These are phyloP conservation scores for Murina feae DNA, from an alignment of 2,113 vertebrate species.

Conservation along the genomic window DNA sequence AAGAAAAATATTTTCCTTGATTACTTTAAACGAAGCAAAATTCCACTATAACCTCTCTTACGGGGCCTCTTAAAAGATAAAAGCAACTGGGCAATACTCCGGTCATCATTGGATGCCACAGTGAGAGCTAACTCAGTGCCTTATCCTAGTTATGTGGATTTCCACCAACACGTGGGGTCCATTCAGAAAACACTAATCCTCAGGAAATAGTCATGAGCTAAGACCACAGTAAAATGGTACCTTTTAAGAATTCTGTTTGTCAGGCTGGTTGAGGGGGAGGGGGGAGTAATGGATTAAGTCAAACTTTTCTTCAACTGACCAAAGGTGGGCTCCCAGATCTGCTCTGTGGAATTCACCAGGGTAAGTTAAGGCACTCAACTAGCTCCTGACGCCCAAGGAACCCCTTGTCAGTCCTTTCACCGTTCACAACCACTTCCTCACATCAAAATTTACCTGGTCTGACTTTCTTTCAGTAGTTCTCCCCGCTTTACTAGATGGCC, in stretches of 20 bases:
- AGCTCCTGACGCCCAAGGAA: background rate
- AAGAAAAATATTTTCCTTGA: slow-evolving; percentile 45
- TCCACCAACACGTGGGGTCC: background rate
- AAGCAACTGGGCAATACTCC: background rate
- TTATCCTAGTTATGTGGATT: background rate
- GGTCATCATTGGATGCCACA: background rate
- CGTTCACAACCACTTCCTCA: background rate
- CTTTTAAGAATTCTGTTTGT: slow-evolving; percentile 16
- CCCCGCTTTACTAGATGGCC: background rate
- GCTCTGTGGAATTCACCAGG: background rate
- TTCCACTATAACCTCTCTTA: background rate
- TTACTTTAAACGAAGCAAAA: slow-evolving; percentile 38
- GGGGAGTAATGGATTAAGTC: background rate
- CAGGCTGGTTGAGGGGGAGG: background rate
- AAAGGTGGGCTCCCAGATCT: accelerated
- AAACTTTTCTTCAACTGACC: background rate
- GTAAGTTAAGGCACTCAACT: background rate
- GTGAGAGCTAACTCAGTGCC: background rate
- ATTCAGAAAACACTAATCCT: background rate
- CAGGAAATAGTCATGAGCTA: background rate
- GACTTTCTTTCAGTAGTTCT: background rate
- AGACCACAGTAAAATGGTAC: background rate
- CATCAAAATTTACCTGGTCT: background rate
- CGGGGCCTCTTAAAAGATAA: background rate
- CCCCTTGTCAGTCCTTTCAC: background rate